These are phyloP conservation scores for Sarcophaga subvicina DNA, from an alignment of 2,888 invertebrate species.

Conservation along the genomic window DNA sequence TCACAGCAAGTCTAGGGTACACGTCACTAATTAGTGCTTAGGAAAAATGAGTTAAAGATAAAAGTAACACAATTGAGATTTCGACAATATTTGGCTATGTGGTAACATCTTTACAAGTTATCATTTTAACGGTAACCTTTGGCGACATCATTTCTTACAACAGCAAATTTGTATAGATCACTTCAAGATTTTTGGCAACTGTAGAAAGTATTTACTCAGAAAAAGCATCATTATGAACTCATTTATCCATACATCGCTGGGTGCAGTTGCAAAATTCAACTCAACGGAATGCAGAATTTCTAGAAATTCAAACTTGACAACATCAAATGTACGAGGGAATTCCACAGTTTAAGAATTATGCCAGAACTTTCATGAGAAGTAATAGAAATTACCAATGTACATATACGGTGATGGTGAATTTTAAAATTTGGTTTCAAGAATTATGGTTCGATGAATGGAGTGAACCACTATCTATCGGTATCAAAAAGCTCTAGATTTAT, in stretches of 20 bases:
- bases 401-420: no score
- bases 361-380: conserved; percentile 27
- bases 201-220: background rate
- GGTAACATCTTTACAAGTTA: background rate
- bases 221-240: background rate
- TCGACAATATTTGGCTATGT: background rate
- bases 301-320: no score
- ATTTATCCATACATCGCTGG: conserved; percentile 21
- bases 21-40: background rate
- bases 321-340: background rate
- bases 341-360: background rate
- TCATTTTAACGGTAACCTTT: background rate
- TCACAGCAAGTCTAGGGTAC: conserved; percentile 10
- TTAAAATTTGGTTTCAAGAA: conserved; percentile 56
- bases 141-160: conserved; percentile 3
- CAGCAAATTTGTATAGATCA: conserved; percentile 29
- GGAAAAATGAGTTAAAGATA: no score
- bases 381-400: no score
- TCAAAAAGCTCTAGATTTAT: no score
- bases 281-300: background rate
- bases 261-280: conserved; percentile 29
- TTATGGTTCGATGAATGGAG: conserved; percentile 66
- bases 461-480: conserved; percentile 45
- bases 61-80: no score
- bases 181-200: background rate